Percentiles rank a stretch among this genome's conserved stretches.
These are phyloP conservation scores for Rostratula benghalensis DNA, from an alignment of 2,113 vertebrate genomes.

Conservation along the genomic window DNA sequence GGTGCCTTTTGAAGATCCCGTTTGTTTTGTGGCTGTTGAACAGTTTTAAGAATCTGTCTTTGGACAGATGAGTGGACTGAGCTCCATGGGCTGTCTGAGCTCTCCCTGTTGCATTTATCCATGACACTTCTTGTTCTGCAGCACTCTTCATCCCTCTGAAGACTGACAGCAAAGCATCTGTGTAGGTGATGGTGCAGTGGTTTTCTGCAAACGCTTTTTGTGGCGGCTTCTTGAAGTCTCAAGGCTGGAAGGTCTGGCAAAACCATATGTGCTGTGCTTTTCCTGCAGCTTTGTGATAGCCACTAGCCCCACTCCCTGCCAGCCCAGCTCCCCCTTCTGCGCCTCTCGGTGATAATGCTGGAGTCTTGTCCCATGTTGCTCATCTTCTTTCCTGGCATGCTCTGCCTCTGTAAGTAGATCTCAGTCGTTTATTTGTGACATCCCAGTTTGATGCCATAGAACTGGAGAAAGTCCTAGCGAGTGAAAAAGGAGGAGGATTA, in stretches of 20 bases:
- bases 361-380: slow-evolving; percentile 6
- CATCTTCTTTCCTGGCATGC: slow-evolving; percentile 10
- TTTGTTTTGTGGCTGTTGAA: not conserved
- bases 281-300: not conserved
- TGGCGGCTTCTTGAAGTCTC: not conserved
- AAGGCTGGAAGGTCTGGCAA: not conserved
- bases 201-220: not conserved
- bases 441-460: slow-evolving; percentile 9
- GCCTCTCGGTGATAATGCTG: not conserved
- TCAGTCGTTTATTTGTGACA: slow-evolving; percentile 19
- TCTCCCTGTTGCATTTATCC: not conserved
- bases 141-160: not conserved
- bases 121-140: fast-evolving
- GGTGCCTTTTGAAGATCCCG: not conserved
- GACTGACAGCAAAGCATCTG: not conserved
- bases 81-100: not conserved
- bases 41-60: not conserved
- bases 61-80: not conserved
- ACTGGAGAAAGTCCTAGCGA: slow-evolving; percentile 34
- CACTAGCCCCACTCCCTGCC: not conserved
- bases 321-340: not conserved
- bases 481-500: slow-evolving; percentile 40
- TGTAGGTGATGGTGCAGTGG: not conserved
- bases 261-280: not conserved
- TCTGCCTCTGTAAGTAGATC: slow-evolving; percentile 34